Evolutionary conservation across 2,113 vertebrate genomes (phyloP).

Genomic region (Dasyprocta punctata): DNA sequence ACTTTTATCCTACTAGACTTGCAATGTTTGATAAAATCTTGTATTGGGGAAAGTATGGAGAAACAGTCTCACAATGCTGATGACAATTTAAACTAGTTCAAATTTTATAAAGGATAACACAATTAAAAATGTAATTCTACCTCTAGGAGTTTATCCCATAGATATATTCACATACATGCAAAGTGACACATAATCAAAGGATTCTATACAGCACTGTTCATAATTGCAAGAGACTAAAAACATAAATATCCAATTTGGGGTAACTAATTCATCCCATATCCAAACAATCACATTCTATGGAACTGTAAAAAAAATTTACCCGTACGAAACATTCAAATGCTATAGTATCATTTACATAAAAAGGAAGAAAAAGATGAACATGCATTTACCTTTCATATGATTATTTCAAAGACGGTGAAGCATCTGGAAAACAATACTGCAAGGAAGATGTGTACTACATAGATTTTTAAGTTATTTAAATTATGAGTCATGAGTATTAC

Average conservation of each 20-base stretch:
- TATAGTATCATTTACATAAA: background rate
- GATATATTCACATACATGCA: background rate
- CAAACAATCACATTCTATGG: background rate
- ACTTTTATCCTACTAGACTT: background rate
- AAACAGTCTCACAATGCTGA: background rate
- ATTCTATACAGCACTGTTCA: background rate
- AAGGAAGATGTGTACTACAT: background rate
- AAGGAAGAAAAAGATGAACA: background rate
- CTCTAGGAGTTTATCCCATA: constrained; percentile 1
- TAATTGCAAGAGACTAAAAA: background rate
- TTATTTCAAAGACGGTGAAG: background rate
- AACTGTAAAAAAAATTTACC: background rate
- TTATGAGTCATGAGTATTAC: background rate
- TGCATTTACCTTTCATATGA: background rate
- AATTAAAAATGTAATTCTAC: background rate
- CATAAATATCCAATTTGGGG: constrained; percentile 3
- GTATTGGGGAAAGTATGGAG: background rate
- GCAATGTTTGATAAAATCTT: background rate
- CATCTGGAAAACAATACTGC: background rate
- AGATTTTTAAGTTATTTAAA: background rate
- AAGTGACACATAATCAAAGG: background rate
- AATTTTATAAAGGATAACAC: background rate
- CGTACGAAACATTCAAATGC: background rate
- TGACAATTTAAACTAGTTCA: background rate
- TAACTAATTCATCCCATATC: background rate